Evolutionary conservation across 2,888 invertebrate genomes (phyloP).

Genomic region (Tiphia femorata): DNA sequence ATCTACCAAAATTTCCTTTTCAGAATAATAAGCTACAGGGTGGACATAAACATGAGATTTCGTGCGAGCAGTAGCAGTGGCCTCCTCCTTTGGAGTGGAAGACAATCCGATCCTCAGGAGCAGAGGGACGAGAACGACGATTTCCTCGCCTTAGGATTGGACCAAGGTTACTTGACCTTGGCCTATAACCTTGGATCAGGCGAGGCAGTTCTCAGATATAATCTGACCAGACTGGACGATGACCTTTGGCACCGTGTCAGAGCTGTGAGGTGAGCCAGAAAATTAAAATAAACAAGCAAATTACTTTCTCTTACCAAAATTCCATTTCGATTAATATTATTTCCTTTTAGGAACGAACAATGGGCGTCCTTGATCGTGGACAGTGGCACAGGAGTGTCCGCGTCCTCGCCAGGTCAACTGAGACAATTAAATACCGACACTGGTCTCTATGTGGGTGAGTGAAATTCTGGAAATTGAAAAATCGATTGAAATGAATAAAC

Average conservation of each 20-base stretch:
- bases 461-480: too few species aligned
- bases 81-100: slow-evolving; percentile 88
- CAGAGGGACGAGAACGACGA: slow-evolving; percentile 75
- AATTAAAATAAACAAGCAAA: background rate
- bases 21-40: slow-evolving; percentile 85
- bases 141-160: slow-evolving; percentile 88
- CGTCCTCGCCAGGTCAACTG: slow-evolving; percentile 86
- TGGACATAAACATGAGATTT: slow-evolving; percentile 91
- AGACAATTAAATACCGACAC: slow-evolving; percentile 89
- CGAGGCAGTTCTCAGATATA: slow-evolving; percentile 86
- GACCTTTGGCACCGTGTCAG: slow-evolving; percentile 87
- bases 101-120: slow-evolving; percentile 70
- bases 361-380: slow-evolving; percentile 92
- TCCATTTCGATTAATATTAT: slow-evolving; percentile 4
- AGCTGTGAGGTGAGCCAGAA: slow-evolving; percentile 76
- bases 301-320: too few species aligned
- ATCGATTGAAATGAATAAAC: too few species aligned
- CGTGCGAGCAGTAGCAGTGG: slow-evolving; percentile 80
- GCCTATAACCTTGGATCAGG: slow-evolving; percentile 91
- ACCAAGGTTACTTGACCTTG: slow-evolving; percentile 80
- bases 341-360: slow-evolving; percentile 85
- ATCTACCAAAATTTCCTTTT: too few species aligned
- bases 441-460: slow-evolving; percentile 88
- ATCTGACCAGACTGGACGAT: slow-evolving; percentile 88
- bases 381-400: slow-evolving; percentile 83